A percentile compares a stretch with the other conserved stretches of the same genome.
Conservation (phyloP, 1,140 invertebrate genomes). For the Diabrotica virgifera region DNA sequence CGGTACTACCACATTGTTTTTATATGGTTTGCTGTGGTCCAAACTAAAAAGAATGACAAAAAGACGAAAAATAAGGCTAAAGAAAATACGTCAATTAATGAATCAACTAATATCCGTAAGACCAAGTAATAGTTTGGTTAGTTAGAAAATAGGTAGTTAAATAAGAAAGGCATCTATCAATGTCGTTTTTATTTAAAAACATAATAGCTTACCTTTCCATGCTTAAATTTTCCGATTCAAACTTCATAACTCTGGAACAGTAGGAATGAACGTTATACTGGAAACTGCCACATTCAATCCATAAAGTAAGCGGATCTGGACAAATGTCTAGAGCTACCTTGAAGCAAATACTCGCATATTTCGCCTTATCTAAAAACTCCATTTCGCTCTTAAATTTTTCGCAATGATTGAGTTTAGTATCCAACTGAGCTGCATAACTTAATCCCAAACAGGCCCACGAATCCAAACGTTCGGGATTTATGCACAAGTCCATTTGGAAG, state of each 20-base stretch:
- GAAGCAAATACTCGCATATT: conserved; percentile 73
- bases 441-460: conserved; percentile 91
- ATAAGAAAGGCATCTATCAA: too few species aligned
- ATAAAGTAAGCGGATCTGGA: conserved; percentile 68
- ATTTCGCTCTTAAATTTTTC: conserved; percentile 63
- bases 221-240: conserved; percentile 70
- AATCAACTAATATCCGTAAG: too few species aligned
- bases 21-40: too few species aligned
- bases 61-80: too few species aligned
- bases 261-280: conserved; percentile 85
- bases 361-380: conserved; percentile 69
- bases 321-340: conserved; percentile 71
- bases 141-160: too few species aligned
- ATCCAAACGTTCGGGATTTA: conserved; percentile 76
- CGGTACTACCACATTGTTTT: too few species aligned
- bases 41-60: too few species aligned
- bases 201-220: conserved; percentile 58
- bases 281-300: conserved; percentile 86
- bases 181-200: not conserved
- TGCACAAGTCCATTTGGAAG: conserved; percentile 78
- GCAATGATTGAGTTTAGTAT: conserved; percentile 77
- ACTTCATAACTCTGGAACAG: conserved; percentile 79
- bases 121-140: too few species aligned
- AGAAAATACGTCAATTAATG: too few species aligned
- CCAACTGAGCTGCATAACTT: conserved; percentile 74